phyloP scores from a whole-genome alignment of 2,888 invertebrate genomes.

The Gryllus longicercus region DNA sequence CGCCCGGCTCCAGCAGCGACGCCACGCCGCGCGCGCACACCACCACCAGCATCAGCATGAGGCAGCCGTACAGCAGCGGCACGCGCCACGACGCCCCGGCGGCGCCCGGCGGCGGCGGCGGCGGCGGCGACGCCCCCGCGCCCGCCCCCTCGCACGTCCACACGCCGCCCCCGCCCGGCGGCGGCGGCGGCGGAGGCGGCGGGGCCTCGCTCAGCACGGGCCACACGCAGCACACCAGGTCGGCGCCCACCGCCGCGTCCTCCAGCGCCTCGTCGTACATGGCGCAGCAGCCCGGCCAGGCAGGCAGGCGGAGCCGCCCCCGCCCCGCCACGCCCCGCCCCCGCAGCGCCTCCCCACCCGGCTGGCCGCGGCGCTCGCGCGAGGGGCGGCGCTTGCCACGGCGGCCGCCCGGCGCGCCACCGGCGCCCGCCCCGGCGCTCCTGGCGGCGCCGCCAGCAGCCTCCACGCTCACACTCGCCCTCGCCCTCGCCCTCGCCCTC shows the following conservation, averaged over 20 bases:
- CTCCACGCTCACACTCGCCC: no score
- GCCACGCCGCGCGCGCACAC: conserved; percentile 17
- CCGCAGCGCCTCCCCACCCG: background rate
- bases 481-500: no score
- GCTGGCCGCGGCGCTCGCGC: background rate
- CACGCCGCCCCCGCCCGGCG: background rate
- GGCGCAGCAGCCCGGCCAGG: background rate
- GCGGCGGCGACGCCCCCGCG: background rate
- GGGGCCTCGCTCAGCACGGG: background rate
- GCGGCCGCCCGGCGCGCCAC: background rate
- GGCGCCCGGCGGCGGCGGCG: background rate
- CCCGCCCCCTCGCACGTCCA: background rate
- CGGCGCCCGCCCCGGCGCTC: background rate
- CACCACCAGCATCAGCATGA: background rate
- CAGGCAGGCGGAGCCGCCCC: no score
- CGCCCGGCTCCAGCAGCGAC: conserved; percentile 6
- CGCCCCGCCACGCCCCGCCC: background rate
- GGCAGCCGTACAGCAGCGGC: background rate
- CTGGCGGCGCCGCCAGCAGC: no score
- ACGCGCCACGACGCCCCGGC: background rate
- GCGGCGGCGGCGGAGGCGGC: background rate
- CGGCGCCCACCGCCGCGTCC: background rate
- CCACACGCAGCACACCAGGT: conserved; percentile 8
- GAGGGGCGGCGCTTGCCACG: background rate
- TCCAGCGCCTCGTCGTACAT: conserved; percentile 17